Evolutionary conservation across 2,113 vertebrate genomes (phyloP).

Genomic region (Bolborhynchus lineola): DNA sequence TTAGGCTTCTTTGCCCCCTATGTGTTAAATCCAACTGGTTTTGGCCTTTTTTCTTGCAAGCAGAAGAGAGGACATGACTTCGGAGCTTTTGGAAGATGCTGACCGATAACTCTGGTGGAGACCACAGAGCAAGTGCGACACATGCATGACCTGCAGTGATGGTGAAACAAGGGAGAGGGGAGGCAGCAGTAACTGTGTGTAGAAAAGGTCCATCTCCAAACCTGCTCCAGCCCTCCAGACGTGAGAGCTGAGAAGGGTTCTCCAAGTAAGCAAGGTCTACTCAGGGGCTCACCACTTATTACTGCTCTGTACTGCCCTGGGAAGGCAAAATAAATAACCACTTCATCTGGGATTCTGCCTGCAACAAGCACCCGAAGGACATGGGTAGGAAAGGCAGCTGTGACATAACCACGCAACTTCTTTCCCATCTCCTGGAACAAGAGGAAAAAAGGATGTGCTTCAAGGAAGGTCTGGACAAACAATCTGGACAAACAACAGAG

Average conservation of each 20-base stretch:
- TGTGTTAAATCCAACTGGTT: background rate
- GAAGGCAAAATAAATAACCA: background rate
- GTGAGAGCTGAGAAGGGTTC: background rate
- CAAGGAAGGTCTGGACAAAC: background rate
- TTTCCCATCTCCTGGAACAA: background rate
- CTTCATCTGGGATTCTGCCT: background rate
- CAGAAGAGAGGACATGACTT: background rate
- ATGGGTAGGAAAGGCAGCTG: background rate
- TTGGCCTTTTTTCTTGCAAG: background rate
- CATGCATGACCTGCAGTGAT: rapidly evolving
- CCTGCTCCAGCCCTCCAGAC: rapidly evolving
- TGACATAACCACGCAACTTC: background rate
- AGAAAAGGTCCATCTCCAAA: background rate
- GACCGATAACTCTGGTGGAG: background rate
- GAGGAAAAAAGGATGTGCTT: background rate
- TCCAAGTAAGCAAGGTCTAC: background rate
- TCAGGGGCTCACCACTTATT: background rate
- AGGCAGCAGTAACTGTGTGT: background rate
- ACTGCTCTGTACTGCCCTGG: background rate
- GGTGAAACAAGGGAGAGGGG: background rate
- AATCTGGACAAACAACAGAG: background rate
- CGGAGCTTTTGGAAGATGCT: background rate
- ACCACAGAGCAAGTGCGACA: background rate
- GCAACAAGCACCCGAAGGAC: background rate
- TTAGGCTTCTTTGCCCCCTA: background rate